Conservation (phyloP, 2,797 vertebrate genomes). For the Phataginus tetradactyla region DNA sequence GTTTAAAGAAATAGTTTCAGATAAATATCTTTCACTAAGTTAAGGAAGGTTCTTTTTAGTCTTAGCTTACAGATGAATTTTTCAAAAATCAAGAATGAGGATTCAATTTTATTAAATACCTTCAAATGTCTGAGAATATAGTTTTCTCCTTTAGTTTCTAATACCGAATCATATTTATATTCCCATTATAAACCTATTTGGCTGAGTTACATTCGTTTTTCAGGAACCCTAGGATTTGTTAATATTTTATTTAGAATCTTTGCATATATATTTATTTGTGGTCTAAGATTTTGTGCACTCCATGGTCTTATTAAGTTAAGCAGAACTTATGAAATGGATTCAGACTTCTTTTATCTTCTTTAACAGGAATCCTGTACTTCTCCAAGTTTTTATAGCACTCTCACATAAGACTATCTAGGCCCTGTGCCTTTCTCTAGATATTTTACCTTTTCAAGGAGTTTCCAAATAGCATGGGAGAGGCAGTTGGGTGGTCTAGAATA, state of each 20-base stretch:
- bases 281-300: not conserved
- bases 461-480: not conserved
- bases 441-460: not conserved
- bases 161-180: not conserved
- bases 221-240: not conserved
- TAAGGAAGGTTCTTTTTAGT: not conserved
- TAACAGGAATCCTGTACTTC: not conserved
- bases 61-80: not conserved
- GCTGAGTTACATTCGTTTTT: not conserved
- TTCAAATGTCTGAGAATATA: not conserved
- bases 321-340: not conserved
- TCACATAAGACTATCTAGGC: not conserved
- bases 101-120: not conserved
- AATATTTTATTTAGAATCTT: not conserved
- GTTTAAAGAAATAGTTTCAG: not conserved
- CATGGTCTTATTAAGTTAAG: not conserved
- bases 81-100: not conserved
- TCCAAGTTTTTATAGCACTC: not conserved
- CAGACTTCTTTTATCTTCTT: not conserved
- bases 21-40: not conserved
- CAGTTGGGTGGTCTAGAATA: no score
- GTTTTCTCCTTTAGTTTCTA: not conserved
- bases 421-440: not conserved
- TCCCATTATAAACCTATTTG: not conserved
- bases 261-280: not conserved